These are phyloP conservation scores for Sinocyclocheilus anshuiensis DNA, from an alignment of 2,113 vertebrate species.

Conservation along the genomic window DNA sequence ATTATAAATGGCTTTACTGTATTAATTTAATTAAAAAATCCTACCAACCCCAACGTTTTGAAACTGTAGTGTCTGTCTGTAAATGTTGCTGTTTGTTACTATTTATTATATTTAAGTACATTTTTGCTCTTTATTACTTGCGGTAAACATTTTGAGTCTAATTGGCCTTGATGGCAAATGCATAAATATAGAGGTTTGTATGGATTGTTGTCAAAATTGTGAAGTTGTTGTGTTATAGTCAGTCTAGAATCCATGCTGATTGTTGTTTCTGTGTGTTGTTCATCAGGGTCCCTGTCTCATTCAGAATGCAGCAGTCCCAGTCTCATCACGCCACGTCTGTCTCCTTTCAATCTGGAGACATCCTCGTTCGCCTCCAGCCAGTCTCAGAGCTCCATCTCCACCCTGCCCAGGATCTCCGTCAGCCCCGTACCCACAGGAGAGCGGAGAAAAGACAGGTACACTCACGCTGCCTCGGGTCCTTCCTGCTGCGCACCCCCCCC, in stretches of 20 bases:
- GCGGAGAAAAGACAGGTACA: constrained; percentile 91
- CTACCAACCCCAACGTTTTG: neutral
- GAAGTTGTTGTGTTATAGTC: neutral
- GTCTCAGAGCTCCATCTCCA: constrained; percentile 92
- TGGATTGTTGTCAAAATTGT: neutral
- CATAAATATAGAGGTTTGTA: neutral
- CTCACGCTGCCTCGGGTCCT: neutral
- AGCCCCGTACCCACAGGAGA: constrained; percentile 88
- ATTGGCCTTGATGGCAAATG: neutral
- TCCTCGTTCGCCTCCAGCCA: constrained; percentile 91
- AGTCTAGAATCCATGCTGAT: neutral
- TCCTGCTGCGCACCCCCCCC: neutral
- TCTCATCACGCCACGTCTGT: constrained; percentile 92
- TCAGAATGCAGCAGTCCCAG: constrained; percentile 95
- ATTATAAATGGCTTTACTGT: neutral
- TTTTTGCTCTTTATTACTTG: neutral
- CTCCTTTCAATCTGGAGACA: constrained; percentile 90
- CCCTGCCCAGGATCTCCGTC: constrained; percentile 89
- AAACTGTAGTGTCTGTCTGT: neutral
- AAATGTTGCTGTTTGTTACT: neutral
- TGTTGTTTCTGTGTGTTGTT: neutral
- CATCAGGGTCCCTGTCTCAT: constrained; percentile 87
- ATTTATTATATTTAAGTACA: neutral
- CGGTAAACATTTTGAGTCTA: neutral
- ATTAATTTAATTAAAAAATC: neutral